These are phyloP conservation scores for Griposia aprilina DNA, from an alignment of 2,888 invertebrate genomes.

Conservation along the genomic window DNA sequence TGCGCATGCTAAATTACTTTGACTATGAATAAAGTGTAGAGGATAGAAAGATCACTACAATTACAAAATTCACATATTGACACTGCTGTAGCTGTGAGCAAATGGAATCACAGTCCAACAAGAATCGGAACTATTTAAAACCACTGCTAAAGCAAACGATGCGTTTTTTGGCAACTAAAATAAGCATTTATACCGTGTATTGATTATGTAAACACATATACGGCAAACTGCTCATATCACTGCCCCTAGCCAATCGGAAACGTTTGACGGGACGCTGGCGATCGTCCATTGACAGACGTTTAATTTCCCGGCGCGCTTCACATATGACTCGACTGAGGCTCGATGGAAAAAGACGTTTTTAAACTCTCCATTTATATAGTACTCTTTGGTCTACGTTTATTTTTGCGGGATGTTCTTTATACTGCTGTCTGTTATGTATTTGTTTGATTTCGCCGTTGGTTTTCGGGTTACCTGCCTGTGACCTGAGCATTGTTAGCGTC, in stretches of 20 bases:
- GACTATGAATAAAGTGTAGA: conserved; percentile 19
- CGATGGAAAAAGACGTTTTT: conserved; percentile 20
- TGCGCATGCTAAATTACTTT: conserved; percentile 52
- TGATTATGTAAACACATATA: background rate
- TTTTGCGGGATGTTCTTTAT: conserved; percentile 1
- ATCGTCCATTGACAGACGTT: conserved; percentile 45
- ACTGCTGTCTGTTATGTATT: background rate
- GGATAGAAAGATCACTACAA: background rate
- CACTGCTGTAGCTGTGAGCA: background rate
- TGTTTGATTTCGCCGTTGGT: conserved; percentile 19
- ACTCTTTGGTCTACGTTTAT: conserved; percentile 15
- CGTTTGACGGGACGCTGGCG: conserved; percentile 33
- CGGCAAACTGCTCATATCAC: conserved; percentile 1
- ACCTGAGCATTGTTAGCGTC: conserved; percentile 12
- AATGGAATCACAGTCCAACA: background rate
- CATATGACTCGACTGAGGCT: conserved; percentile 1
- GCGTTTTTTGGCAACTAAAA: background rate
- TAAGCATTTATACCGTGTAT: background rate
- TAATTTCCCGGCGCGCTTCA: conserved; percentile 49
- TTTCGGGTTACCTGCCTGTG: conserved; percentile 10
- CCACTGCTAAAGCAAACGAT: background rate
- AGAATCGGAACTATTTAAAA: background rate
- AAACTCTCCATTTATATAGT: conserved; percentile 25
- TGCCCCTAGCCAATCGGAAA: conserved; percentile 44
- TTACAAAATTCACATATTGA: background rate